These are phyloP conservation scores for Apteryx owenii DNA, from an alignment of 2,113 vertebrate genomes.

Conservation along the genomic window DNA sequence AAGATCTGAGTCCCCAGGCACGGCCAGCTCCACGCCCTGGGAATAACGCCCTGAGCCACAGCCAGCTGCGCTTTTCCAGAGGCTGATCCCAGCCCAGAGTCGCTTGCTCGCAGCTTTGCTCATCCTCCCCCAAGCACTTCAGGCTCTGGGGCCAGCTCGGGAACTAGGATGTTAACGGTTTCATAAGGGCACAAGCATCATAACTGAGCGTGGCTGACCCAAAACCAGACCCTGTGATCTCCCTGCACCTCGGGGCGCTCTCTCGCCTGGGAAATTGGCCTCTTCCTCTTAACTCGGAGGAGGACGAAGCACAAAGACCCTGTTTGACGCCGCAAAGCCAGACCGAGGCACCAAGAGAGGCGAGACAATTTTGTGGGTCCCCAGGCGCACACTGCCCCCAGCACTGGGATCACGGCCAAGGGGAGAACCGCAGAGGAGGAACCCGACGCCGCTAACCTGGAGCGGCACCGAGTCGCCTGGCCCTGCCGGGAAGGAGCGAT, in stretches of 20 bases:
- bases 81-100: not conserved
- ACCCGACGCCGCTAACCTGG: not conserved
- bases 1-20: not conserved
- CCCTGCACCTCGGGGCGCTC: rapidly evolving
- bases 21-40: not conserved
- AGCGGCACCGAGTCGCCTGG: not conserved
- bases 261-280: not conserved
- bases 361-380: not conserved
- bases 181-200: rapidly evolving
- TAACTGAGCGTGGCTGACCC: no score
- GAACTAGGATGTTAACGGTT: not conserved
- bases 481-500: not conserved
- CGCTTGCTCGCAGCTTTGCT: no score
- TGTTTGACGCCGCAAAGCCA: rapidly evolving
- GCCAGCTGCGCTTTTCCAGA: not conserved
- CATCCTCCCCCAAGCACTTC: not conserved
- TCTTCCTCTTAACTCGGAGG: not conserved
- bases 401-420: rapidly evolving
- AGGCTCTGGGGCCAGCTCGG: not conserved
- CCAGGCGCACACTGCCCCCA: rapidly evolving
- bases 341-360: not conserved
- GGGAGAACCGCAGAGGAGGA: rapidly evolving
- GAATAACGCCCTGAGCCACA: not conserved
- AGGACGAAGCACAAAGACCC: not conserved
- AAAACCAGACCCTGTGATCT: not conserved